Percentiles rank a stretch among this genome's conserved stretches.
These are phyloP conservation scores for Hydractinia symbiolongicarpus DNA, from an alignment of 30 jellyfish, hydroid and myxozoan genomes.

Conservation along the genomic window DNA sequence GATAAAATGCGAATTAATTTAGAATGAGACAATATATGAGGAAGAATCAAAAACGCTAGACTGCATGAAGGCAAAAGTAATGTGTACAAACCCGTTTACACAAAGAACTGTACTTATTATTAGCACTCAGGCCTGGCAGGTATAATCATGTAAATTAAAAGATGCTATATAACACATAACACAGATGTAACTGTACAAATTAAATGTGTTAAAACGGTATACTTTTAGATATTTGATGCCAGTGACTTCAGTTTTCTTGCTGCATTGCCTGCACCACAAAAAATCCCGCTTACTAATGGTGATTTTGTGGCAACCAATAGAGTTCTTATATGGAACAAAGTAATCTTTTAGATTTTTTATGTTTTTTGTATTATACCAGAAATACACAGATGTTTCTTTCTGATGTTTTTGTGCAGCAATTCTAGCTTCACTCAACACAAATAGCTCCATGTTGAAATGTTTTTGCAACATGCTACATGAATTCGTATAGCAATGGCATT, in stretches of 20 bases:
- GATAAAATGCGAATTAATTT: background rate
- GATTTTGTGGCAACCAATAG: conserved; percentile 93
- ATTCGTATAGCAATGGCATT: no score
- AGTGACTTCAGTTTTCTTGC: conserved; percentile 89
- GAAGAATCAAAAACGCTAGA: conserved; percentile 93
- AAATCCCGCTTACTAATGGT: conserved; percentile 71
- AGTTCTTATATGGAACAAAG: conserved; percentile 95
- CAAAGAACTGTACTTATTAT: conserved; percentile 73
- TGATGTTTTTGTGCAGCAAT: no score
- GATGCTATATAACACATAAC: no score
- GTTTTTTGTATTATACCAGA: background rate
- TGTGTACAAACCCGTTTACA: conserved; percentile 93
- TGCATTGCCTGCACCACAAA: conserved; percentile 76
- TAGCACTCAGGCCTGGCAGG: conserved; percentile 91
- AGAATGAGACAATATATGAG: conserved; percentile 84
- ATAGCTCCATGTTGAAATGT: no score
- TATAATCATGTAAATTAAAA: background rate
- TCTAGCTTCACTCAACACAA: no score
- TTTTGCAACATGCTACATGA: no score
- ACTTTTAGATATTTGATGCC: conserved; percentile 69
- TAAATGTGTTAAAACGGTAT: no score
- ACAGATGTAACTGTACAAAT: no score
- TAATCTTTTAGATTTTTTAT: background rate
- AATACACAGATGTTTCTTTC: no score
- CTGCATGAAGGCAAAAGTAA: conserved; percentile 71